Evolutionary conservation across 2,888 invertebrate species (phyloP), one percentile per base, ranked within the genome.

Genomic region (Callosobruchus maculatus): DNA sequence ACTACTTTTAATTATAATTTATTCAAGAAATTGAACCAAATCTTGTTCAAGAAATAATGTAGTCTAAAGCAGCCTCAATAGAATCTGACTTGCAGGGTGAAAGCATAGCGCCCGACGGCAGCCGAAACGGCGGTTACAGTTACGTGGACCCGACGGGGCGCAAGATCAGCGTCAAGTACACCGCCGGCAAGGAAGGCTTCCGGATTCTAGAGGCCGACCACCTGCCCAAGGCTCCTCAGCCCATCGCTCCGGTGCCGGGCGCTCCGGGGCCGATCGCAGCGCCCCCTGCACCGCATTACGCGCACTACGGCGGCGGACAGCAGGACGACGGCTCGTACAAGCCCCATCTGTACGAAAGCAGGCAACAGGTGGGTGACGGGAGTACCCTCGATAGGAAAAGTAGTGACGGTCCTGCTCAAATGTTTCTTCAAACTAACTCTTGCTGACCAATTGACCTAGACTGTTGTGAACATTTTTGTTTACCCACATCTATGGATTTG

Each of bases 81-180:
- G n/a, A n/a, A n/a, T n/a, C n/a, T n/a, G n/a, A n/a, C n/a, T n/a
- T n/a, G 18, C 92, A 92, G 7, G 92, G 92, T 0, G 93, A 93
- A 82, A 89, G 89, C 77, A 92, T 93, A 66, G 89, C 91, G 30
- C 92, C 92, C 0, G 93, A 93, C 78, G 93, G 93, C 3, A 90
- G 91, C 70, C 86, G 93, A 75, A 89, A 90, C 0, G 93, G 93
- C 9, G 84, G 83, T 22, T 84, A 84, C 79, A 77, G 83, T 68
- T 84, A 84, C 74, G 78, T 82, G 2, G 92, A 92, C 75, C 92
- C 92, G 0, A 90, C 85, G 73, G 93, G 93, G 0, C 90, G 91
- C 82, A 88, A 91, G 21, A 91, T 93, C 76, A 90, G 90, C 67
- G 89, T 93, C 21, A 92, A 89, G 83, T 88, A 88, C 75, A 87